A percentile compares a stretch with the other conserved stretches of the same genome.
Evolutionary conservation across 2,888 invertebrate species (phyloP).

Genomic region (Andrena camellia): DNA sequence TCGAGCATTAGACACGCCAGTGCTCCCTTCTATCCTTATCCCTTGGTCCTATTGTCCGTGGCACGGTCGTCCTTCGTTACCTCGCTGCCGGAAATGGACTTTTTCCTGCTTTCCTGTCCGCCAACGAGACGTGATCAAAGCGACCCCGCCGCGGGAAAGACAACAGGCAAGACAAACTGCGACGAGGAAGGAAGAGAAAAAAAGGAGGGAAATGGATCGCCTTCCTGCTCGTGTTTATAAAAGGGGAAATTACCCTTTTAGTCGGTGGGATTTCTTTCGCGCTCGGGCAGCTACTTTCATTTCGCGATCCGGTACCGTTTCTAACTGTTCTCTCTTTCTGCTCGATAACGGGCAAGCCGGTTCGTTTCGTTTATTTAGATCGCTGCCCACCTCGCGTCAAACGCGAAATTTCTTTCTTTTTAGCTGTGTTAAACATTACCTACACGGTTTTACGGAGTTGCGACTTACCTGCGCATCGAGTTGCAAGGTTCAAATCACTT

Average conservation of each 20-base stretch:
- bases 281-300: not conserved
- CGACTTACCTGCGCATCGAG: too few species aligned
- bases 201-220: not conserved
- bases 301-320: not conserved
- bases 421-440: too few species aligned
- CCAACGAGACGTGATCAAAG: conserved; percentile 32
- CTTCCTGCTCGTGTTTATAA: conserved; percentile 22
- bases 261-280: conserved; percentile 1
- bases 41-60: not conserved
- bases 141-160: not conserved
- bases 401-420: too few species aligned
- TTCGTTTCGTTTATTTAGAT: not conserved
- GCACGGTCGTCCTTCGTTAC: conserved; percentile 37
- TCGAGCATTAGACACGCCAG: not conserved
- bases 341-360: not conserved
- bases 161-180: conserved; percentile 1
- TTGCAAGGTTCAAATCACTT: too few species aligned
- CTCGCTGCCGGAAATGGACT: conserved; percentile 43
- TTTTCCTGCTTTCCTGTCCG: conserved; percentile 44
- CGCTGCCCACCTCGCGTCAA: not conserved
- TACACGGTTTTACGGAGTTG: too few species aligned
- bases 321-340: not conserved
- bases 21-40: not conserved
- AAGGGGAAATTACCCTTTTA: conserved; percentile 23
- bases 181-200: not conserved